Evolutionary conservation across 2,888 invertebrate species (phyloP).

Genomic region (Hypercompe scribonia): DNA sequence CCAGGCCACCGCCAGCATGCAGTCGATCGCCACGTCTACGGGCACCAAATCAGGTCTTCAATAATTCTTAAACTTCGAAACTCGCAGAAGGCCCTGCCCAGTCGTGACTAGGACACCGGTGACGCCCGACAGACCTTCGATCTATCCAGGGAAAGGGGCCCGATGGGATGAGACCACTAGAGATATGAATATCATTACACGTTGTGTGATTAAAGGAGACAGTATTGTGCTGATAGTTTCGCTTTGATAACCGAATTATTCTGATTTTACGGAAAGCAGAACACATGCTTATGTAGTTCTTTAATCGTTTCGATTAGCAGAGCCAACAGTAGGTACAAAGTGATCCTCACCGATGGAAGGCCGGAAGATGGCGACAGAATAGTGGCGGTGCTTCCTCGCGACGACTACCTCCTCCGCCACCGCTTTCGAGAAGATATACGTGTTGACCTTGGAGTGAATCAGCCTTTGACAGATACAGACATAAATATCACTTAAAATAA

Average conservation of each 20-base stretch:
- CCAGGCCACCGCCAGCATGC: constrained; percentile 90
- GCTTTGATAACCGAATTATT: too few species aligned
- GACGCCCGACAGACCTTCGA: constrained; percentile 96
- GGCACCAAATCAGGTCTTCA: constrained; percentile 91
- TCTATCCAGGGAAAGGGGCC: constrained; percentile 91
- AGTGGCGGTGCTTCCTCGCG: constrained; percentile 83
- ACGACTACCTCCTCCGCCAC: constrained; percentile 92
- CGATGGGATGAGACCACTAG: constrained; percentile 87
- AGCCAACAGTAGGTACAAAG: too few species aligned
- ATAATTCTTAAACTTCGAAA: constrained; percentile 83
- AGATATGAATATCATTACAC: too few species aligned
- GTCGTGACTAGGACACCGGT: constrained; percentile 89
- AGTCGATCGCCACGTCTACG: constrained; percentile 92
- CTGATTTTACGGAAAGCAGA: too few species aligned
- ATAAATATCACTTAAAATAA: not conserved
- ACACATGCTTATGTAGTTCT: too few species aligned
- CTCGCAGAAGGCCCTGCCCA: constrained; percentile 90
- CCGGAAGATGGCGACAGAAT: constrained; percentile 92
- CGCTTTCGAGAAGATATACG: constrained; percentile 95
- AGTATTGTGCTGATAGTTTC: too few species aligned
- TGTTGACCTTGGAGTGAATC: constrained; percentile 89
- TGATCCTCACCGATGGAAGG: constrained; percentile 91
- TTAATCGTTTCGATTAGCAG: too few species aligned
- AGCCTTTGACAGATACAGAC: not conserved
- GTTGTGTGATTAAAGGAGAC: too few species aligned